phyloP scores from a whole-genome alignment of 2,113 vertebrate genomes.

The Diadophis punctatus region DNA sequence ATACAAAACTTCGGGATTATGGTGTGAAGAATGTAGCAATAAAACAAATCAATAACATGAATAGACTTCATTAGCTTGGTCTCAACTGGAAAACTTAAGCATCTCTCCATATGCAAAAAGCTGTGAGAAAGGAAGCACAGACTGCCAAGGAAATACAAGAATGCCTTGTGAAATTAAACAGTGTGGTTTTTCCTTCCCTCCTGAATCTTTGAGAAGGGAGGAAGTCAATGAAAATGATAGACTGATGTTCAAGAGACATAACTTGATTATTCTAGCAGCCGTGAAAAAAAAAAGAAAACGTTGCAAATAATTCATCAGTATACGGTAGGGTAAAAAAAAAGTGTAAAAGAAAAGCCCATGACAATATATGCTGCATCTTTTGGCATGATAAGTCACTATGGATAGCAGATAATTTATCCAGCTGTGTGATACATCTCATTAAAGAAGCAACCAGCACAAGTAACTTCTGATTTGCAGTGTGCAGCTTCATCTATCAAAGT shows the following conservation, averaged over 20 bases:
- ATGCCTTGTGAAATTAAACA: conserved; percentile 59
- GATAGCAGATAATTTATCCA: conserved; percentile 63
- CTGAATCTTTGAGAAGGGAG: conserved; percentile 41
- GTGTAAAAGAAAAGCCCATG: conserved; percentile 52
- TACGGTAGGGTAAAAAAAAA: conserved; percentile 53
- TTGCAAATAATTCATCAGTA: conserved; percentile 68
- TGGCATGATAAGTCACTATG: conserved; percentile 59
- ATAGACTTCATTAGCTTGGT: conserved; percentile 57
- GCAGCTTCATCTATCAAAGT: conserved; percentile 59
- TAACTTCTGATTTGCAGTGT: conserved; percentile 61
- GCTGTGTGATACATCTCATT: conserved; percentile 63
- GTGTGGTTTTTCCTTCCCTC: conserved; percentile 18
- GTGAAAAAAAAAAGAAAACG: conserved; percentile 55
- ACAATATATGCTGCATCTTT: conserved; percentile 63
- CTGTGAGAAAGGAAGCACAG: conserved; percentile 53
- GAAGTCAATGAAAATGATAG: conserved; percentile 58
- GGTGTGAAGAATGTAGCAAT: conserved; percentile 6
- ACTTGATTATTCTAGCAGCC: conserved; percentile 64
- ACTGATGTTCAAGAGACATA: conserved; percentile 58
- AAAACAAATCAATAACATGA: conserved; percentile 55
- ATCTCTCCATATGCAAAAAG: conserved; percentile 57
- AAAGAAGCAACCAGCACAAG: conserved; percentile 63
- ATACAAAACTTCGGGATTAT: conserved; percentile 35
- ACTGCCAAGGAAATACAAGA: conserved; percentile 51
- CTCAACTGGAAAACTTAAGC: conserved; percentile 54